Base-by-base conservation (phyloP, 2,888 invertebrate genomes). In the Melipona beecheii region DNA sequence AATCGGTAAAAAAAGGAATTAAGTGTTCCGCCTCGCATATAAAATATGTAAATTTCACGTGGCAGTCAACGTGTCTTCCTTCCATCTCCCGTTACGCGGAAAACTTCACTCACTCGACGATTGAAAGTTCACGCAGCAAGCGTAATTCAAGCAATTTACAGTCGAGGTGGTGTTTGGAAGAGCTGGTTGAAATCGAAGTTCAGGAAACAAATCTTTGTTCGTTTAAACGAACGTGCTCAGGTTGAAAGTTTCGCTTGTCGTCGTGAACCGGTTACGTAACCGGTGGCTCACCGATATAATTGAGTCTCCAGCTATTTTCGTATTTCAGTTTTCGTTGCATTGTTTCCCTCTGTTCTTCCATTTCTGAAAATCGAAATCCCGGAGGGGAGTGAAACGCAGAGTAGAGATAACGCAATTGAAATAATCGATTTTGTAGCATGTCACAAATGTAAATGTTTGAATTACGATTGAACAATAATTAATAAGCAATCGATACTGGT, bases 241-340 rank as follows among this genome's bases (percentile, higher is more conserved):
- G 31, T 43, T 49, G 71, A 64, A 77, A 64, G 77, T 71, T 71
- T 64, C 71, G 21, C 52, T 71, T 64, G 36, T 19, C 15, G 21
- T 31, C 15, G 21, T 31, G 5, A 54, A 36, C n/a, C 6, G 36
- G 43, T 77, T 77, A 27, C 36, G 70, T 52, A 76, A 76, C 19
- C 21, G 24, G 4, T n/a, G 60, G 49, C n/a, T 19, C 58, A 54
- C 74, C 65, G 52, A 65, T 54, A 74, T 54, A 74, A 19, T n/a
- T 15, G 24, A 52, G 50, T 4, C 65, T 36, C 43, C 43, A 19
- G 43, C 24, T 74, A 65, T 74, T 74, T 65, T 54, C 3, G 65
- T 49, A n/a, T 64, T 64, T 31, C 27, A 52, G n/a, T 36, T 52
- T 74, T 65, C 19, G 52, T 36, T 54, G 24, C 21, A 74, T 74